phyloP scores from a whole-genome alignment of 2,888 invertebrate genomes.

The Atrina japonica region DNA sequence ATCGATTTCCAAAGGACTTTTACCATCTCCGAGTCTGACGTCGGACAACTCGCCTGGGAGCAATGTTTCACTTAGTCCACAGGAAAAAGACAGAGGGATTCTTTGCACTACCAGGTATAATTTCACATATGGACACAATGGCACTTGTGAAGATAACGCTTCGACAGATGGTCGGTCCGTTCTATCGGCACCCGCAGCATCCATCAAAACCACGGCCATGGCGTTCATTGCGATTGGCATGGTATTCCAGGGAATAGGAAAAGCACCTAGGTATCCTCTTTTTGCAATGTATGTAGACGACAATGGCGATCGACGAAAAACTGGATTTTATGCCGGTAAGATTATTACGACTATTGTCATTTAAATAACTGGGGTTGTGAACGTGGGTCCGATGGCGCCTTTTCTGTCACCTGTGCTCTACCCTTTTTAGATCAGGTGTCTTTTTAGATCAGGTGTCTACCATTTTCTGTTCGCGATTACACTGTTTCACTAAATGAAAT shows the following conservation, averaged over 20 bases:
- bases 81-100: no score
- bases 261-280: conserved; percentile 24
- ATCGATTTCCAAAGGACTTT: background rate
- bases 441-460: no score
- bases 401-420: no score
- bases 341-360: no score
- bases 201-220: conserved; percentile 8
- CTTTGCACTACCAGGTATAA: no score
- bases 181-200: background rate
- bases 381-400: no score
- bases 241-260: conserved; percentile 35
- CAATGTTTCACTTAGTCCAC: background rate
- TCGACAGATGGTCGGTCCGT: no score
- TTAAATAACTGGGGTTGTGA: no score
- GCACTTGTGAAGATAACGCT: background rate
- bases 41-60: background rate
- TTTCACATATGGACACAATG: background rate
- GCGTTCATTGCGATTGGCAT: conserved; percentile 24
- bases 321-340: conserved; percentile 36
- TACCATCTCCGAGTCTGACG: background rate
- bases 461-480: no score
- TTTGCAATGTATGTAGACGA: conserved; percentile 28
- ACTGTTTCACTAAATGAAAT: no score
- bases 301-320: conserved; percentile 28
- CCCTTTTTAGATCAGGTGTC: no score